Conservation (phyloP, 2,888 invertebrate species). For the Ethmia dodecea region DNA sequence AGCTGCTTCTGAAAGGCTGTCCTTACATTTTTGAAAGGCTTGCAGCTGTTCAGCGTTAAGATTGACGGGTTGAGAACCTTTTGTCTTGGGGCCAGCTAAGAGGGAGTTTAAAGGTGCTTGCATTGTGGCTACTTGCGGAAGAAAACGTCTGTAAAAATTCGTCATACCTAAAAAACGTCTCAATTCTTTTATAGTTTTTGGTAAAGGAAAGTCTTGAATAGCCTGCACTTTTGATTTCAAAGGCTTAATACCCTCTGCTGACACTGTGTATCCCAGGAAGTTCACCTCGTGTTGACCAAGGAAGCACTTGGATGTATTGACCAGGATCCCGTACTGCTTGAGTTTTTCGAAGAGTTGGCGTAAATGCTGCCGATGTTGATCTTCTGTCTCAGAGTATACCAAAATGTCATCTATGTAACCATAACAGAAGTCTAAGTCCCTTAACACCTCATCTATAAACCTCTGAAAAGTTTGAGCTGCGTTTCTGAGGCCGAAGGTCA, state of each 20-base stretch:
- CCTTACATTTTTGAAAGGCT: slow-evolving; percentile 29
- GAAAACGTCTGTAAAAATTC: slow-evolving; percentile 25
- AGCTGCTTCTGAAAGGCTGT: slow-evolving; percentile 25
- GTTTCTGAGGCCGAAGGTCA: slow-evolving; percentile 43
- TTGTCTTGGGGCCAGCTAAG: slow-evolving; percentile 23
- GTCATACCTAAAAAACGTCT: slow-evolving; percentile 20
- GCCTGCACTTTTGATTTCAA: slow-evolving; percentile 25
- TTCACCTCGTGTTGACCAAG: slow-evolving; percentile 18
- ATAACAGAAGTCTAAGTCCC: slow-evolving; percentile 19
- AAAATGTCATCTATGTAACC: slow-evolving; percentile 37
- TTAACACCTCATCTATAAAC: slow-evolving; percentile 28
- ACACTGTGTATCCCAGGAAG: slow-evolving; percentile 19
- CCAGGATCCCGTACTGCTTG: slow-evolving; percentile 12
- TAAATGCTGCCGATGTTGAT: slow-evolving; percentile 8
- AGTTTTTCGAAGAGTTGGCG: slow-evolving; percentile 10
- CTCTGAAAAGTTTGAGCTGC: slow-evolving; percentile 45
- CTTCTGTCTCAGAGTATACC: slow-evolving; percentile 15
- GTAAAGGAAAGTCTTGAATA: slow-evolving; percentile 14
- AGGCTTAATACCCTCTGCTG: slow-evolving; percentile 27
- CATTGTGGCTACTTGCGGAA: slow-evolving; percentile 28
- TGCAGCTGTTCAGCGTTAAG: slow-evolving; percentile 17
- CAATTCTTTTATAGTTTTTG: slow-evolving; percentile 13
- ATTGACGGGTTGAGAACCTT: slow-evolving; percentile 25
- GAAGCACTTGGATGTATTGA: slow-evolving; percentile 21
- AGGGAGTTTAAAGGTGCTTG: slow-evolving; percentile 33